phyloP scores from a whole-genome alignment of 1,140 invertebrate species.

The Homarus americanus region DNA sequence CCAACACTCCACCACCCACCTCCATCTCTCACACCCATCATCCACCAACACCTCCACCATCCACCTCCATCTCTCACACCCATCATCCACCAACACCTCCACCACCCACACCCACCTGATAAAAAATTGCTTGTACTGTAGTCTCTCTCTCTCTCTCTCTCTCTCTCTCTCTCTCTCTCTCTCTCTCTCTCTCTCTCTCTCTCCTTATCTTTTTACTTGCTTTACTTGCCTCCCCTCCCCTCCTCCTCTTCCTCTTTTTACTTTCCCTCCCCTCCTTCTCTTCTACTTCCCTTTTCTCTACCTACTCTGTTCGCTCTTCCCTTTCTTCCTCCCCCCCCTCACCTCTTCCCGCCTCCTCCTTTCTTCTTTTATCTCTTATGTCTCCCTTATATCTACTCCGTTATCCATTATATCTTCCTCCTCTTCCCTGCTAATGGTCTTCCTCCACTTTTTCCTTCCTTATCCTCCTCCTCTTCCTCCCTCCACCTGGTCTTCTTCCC shows the following conservation, averaged over 20 bases:
- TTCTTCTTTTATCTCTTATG: neutral
- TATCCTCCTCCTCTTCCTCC: neutral
- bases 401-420: neutral
- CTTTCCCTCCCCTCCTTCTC: neutral
- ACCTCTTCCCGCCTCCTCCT: neutral
- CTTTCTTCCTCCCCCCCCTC: slow-evolving; percentile 18
- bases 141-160: slow-evolving; percentile 1
- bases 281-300: slow-evolving; percentile 3
- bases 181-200: neutral
- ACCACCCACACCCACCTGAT: too few species aligned
- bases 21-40: too few species aligned
- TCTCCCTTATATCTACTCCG: neutral
- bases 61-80: too few species aligned
- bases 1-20: too few species aligned
- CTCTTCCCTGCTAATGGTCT: neutral
- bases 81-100: too few species aligned
- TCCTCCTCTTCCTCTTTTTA: slow-evolving; percentile 2
- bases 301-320: neutral
- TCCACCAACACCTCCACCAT: too few species aligned
- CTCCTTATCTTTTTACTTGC: neutral
- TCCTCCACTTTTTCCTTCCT: slow-evolving; percentile 11
- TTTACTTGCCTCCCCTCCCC: neutral
- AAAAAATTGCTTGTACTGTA: too few species aligned
- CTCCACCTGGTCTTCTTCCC: neutral
- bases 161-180: slow-evolving; percentile 31